These are phyloP conservation scores for Akabosia matsudoensis DNA, from an alignment of 1,140 invertebrate species.

Conservation along the genomic window DNA sequence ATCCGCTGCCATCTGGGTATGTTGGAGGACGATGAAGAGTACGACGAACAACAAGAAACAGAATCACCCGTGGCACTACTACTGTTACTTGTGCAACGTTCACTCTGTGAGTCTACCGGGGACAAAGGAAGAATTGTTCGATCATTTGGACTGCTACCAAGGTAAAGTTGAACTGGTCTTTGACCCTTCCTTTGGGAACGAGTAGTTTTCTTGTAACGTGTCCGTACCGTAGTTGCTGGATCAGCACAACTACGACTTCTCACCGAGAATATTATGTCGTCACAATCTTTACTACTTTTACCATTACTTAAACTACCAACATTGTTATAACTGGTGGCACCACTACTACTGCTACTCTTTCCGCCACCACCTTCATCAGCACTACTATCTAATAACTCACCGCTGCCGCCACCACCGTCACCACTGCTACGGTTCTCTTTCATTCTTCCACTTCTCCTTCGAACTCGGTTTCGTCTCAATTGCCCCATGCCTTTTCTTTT, in stretches of 20 bases:
- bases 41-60: neutral
- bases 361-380: neutral
- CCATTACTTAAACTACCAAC: neutral
- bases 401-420: neutral
- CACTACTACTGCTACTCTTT: neutral
- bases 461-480: neutral
- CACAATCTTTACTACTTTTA: constrained; percentile 4
- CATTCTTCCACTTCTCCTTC: neutral
- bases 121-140: neutral
- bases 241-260: neutral
- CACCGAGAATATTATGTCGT: neutral
- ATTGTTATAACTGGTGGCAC: neutral
- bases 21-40: constrained; percentile 2
- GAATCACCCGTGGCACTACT: neutral
- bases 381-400: neutral
- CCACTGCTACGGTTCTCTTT: neutral
- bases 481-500: neutral
- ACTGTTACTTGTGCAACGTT: neutral
- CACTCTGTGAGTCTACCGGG: neutral
- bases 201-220: constrained; percentile 12
- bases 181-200: constrained; percentile 13
- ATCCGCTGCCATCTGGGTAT: neutral
- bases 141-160: constrained; percentile 13
- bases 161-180: constrained; percentile 17
- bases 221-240: neutral